A percentile compares a stretch with the other conserved stretches of the same genome.
Conservation (phyloP, 2,113 vertebrate species). For the Vulpes ferrilata region DNA sequence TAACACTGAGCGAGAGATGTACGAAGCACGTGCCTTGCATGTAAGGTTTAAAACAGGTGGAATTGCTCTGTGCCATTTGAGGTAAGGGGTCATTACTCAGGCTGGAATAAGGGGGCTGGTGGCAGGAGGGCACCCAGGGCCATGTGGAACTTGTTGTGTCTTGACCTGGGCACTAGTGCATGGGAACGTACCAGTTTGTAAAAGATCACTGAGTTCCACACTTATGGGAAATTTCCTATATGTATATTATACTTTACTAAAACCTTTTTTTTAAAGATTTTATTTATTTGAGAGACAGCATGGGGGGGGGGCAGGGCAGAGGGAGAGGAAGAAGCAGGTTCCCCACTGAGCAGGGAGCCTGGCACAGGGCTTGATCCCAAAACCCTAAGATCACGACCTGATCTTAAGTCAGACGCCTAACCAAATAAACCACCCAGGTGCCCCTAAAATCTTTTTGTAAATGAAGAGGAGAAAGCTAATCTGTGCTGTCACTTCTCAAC, state of each 20-base stretch:
- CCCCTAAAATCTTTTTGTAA: background rate
- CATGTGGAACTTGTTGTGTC: background rate
- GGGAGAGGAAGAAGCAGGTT: background rate
- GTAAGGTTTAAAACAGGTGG: background rate
- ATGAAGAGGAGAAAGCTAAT: background rate
- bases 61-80: background rate
- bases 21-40: accelerated
- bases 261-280: background rate
- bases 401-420: background rate
- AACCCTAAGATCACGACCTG: background rate
- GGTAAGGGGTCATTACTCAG: background rate
- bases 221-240: background rate
- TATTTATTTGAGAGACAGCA: background rate
- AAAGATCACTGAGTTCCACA: background rate
- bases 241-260: background rate
- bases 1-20: no score
- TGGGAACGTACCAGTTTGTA: accelerated
- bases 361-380: background rate
- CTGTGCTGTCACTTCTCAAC: background rate
- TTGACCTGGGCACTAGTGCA: accelerated
- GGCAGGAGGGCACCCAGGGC: background rate
- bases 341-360: background rate
- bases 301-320: background rate
- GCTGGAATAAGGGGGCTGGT: background rate
- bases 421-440: background rate